Base-by-base conservation (phyloP, 2,797 vertebrate species). In the Epinephelus coioides region DNA sequence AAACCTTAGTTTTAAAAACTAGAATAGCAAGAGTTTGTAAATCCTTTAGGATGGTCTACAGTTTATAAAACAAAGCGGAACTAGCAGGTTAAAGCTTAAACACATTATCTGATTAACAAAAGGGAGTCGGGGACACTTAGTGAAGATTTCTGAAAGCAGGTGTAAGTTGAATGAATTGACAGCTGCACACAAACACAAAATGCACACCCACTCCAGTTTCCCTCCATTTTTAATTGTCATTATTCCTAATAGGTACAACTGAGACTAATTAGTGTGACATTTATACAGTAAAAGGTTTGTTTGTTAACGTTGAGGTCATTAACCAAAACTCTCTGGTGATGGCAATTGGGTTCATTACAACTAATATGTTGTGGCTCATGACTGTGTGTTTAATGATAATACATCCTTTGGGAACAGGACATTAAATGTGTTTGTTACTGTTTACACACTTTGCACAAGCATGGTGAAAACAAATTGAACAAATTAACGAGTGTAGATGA, bases 181-280 rank as follows among this genome's bases (percentile, higher is more conserved):
- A 55, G 51, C 6, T 12, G 44, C 46, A 43, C 18, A 49, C 47
- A 49, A 49, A 49, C 6, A 18, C 7, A 7, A 3, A 40, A 40
- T 64, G 44, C 40, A 55, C 23, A 59, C 10, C 23, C 19, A 17
- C 11, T 59, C 19, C 19, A 9, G 13, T 59, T 62, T 19, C 12
- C 50, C 18, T 40, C 11, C 13, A 13, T 53, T 43, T 3, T 47
- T 43, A 27, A 47, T 70, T 67, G 25, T 57, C 44, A 71, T 44
- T 47, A 38, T 40, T 50, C 5, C 8, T 67, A 62, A 70, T n/a
- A 53, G 15, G 44, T 15, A 9, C 61, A 59, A 63, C 15, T 64
- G 63, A 72, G 76, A 73, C 69, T 56, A 74, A 83, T 80, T 78
- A 71, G 46, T 18, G 9, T 56, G 46, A 75, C 4, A 10, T 59